These are phyloP conservation scores for Melolontha melolontha DNA, from an alignment of 2,888 invertebrate species.

Conservation along the genomic window DNA sequence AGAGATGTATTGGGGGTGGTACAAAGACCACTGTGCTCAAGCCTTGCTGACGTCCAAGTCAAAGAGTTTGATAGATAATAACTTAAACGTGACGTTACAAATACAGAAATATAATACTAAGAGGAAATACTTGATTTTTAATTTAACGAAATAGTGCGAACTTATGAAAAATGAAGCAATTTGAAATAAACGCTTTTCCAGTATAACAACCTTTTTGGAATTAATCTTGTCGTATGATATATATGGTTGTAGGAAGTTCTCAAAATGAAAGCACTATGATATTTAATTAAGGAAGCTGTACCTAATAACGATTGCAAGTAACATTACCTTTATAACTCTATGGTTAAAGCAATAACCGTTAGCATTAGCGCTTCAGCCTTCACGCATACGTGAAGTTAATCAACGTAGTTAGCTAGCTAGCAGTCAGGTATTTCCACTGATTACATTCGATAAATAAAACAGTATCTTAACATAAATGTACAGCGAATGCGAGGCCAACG, in stretches of 20 bases:
- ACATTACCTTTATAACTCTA: slow-evolving; percentile 21
- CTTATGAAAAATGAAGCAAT: too few relatives aligned
- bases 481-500: neutral
- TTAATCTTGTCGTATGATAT: neutral
- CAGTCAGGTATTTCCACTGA: neutral
- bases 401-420: slow-evolving; percentile 22
- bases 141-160: too few relatives aligned
- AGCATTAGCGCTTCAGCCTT: neutral
- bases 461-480: neutral
- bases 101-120: too few relatives aligned
- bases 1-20: too few relatives aligned
- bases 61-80: too few relatives aligned
- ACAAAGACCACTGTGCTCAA: too few relatives aligned
- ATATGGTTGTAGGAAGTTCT: slow-evolving; percentile 2
- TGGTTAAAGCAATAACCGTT: slow-evolving; percentile 22
- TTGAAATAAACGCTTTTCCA: too few relatives aligned
- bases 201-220: too few relatives aligned
- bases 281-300: slow-evolving; percentile 22
- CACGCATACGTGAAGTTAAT: slow-evolving; percentile 21
- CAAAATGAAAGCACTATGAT: slow-evolving; percentile 6
- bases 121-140: too few relatives aligned
- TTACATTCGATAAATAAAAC: slow-evolving; percentile 7
- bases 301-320: slow-evolving; percentile 21
- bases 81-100: too few relatives aligned
- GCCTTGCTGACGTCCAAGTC: too few relatives aligned